Percentiles rank a stretch among this genome's conserved stretches.
These are phyloP conservation scores for Acrocephalus kingi DNA, from an alignment of 2,113 vertebrate genomes.

Conservation along the genomic window DNA sequence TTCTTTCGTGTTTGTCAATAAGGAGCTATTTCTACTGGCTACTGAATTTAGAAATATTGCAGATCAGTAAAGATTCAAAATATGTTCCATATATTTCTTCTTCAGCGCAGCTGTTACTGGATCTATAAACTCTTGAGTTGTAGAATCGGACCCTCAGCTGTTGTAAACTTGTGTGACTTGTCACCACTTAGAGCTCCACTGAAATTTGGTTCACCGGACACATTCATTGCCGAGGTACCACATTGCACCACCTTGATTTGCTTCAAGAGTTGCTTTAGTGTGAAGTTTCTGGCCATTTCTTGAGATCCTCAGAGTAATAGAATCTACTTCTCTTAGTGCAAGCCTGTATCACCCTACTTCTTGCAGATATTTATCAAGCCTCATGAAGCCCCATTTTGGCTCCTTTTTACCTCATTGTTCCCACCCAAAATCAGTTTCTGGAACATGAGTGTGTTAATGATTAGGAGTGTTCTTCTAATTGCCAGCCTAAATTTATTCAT, in stretches of 20 bases:
- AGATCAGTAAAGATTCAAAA: background rate
- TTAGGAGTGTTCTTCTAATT: background rate
- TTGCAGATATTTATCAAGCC: background rate
- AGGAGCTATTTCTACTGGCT: background rate
- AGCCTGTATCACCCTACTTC: background rate
- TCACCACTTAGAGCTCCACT: background rate
- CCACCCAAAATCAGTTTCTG: background rate
- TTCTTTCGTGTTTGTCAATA: background rate
- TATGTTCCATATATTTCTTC: background rate
- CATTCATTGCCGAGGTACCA: accelerated
- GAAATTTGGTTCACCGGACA: background rate
- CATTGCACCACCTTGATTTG: background rate
- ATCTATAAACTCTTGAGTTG: background rate
- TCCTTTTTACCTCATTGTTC: background rate
- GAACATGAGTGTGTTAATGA: background rate
- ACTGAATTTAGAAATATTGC: background rate
- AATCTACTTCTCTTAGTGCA: background rate
- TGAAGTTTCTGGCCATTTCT: background rate
- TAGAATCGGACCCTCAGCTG: background rate
- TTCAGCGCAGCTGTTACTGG: background rate
- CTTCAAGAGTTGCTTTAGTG: background rate
- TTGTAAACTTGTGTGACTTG: background rate
- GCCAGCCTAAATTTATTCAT: constrained; percentile 36
- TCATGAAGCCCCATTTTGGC: background rate
- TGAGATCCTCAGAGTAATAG: background rate